Percentiles rank a stretch among this genome's conserved stretches.
phyloP scores from a whole-genome alignment of 2,797 vertebrate species.

The Acipenser ruthenus region DNA sequence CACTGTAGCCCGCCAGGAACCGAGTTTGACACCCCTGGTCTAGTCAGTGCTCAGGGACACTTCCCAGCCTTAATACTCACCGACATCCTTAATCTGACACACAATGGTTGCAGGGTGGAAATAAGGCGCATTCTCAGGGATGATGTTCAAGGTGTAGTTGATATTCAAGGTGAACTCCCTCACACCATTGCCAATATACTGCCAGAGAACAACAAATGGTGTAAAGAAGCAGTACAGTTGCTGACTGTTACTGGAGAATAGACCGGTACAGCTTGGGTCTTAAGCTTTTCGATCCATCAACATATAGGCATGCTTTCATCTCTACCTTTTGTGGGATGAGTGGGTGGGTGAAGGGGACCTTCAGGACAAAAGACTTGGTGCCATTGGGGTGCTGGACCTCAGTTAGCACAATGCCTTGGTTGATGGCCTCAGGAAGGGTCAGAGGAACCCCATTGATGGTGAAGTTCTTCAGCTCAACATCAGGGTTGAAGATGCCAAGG shows the following conservation, averaged over 20 bases:
- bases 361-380: constrained; percentile 49
- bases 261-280: constrained; percentile 9
- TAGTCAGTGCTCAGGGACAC: too few relatives aligned
- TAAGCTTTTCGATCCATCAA: too few relatives aligned
- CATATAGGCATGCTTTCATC: neutral
- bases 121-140: constrained; percentile 38
- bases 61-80: constrained; percentile 45
- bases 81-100: constrained; percentile 37
- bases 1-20: too few relatives aligned
- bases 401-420: constrained; percentile 37
- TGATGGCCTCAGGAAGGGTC: constrained; percentile 31
- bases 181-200: constrained; percentile 28
- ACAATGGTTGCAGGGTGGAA: constrained; percentile 33
- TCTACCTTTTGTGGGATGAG: constrained; percentile 46
- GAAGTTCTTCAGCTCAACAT: constrained; percentile 53
- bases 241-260: too few relatives aligned
- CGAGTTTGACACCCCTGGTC: too few relatives aligned
- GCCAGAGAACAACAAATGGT: constrained; percentile 10
- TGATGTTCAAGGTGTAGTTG: constrained; percentile 28
- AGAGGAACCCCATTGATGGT: constrained; percentile 40
- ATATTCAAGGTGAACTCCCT: constrained; percentile 31
- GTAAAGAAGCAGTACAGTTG: constrained; percentile 33
- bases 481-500: constrained; percentile 51
- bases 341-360: constrained; percentile 46
- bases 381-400: constrained; percentile 42